Evolutionary conservation across 2,888 invertebrate species (phyloP), one percentile per base, ranked within the genome.

Genomic region (Dolomedes plantarius): DNA sequence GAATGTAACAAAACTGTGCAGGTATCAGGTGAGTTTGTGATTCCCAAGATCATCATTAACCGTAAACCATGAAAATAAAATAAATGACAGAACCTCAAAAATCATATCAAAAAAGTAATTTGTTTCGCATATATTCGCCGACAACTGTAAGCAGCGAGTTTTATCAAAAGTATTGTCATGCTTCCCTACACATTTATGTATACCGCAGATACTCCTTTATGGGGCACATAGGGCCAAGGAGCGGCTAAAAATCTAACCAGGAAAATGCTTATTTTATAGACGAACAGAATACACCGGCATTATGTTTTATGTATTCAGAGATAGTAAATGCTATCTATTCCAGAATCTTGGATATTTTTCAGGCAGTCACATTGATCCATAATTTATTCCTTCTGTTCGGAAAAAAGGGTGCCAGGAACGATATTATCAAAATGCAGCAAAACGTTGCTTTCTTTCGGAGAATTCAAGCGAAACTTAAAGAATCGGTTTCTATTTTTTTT

Each of bases 201-300:
- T 46, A 46, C 64, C 71, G 62, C 41, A 65, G 64, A 79, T 65
- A 36, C 39, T n/a, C 13, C 68, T 79, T 79, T 79, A 79, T 79
- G 62, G 64, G 16, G 23, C 79, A 65, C 71, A 28, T 23, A 79
- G 65, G 72, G 39, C 64, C 39, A 71, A 41, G 27, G 39, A 79
- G 65, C 16, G 56, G 36, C 5, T 5, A 36, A 16, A 16, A 46
- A 2, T 46, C n/a, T 16, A 16, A 46, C 46, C 9, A 16, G 46
- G 11, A 16, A 46, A 46, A 46, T 46, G n/a, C 16, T 16, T 36
- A 36, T 46, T 46, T 46, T 16, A 16, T 9, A 46, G 46, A 2
- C 46, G 46, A 13, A 46, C 16, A 46, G 46, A 16, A 46, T 46
- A 9, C 16, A 16, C n/a, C 16, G n/a, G 46, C 46, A 46, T 46